Percentiles rank a stretch among this genome's conserved stretches.
These are phyloP conservation scores for Rhinella marina DNA, from an alignment of 2,797 vertebrate species.

Conservation along the genomic window DNA sequence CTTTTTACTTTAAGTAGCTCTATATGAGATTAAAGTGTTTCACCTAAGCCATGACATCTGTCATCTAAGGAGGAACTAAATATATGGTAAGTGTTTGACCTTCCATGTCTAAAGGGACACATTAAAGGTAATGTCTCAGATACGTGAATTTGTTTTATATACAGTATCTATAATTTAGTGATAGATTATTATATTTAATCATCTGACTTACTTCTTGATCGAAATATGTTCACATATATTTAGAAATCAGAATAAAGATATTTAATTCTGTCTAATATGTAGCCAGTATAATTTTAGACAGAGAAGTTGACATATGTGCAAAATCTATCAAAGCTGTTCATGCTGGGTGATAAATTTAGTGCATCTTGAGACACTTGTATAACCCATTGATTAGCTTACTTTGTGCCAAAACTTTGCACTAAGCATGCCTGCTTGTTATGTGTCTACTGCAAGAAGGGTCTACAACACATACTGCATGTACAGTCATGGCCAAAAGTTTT, in stretches of 20 bases:
- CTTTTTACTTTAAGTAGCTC: conserved; percentile 43
- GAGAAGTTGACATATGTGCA: too few relatives aligned
- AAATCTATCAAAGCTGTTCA: too few relatives aligned
- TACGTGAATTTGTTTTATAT: background rate
- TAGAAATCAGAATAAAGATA: background rate
- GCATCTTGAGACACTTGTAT: too few relatives aligned
- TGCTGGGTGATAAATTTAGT: too few relatives aligned
- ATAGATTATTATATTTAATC: background rate
- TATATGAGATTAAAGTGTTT: conserved; percentile 49
- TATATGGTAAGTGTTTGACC: background rate
- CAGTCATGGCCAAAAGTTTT: too few relatives aligned
- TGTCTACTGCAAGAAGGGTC: too few relatives aligned
- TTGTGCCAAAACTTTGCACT: too few relatives aligned
- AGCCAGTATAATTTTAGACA: too few relatives aligned
- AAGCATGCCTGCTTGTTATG: too few relatives aligned
- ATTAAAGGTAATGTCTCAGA: background rate
- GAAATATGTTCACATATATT: background rate
- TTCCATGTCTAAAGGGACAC: background rate
- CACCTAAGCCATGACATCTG: background rate
- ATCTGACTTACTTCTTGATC: background rate
- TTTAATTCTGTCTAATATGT: too few relatives aligned
- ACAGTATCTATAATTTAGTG: background rate
- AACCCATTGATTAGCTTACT: too few relatives aligned
- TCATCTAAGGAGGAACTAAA: background rate
- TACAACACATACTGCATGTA: too few relatives aligned